A percentile compares a stretch with the other conserved stretches of the same genome.
phyloP scores from a whole-genome alignment of 2,113 vertebrate genomes.

The Genyomyrus donnyi region DNA sequence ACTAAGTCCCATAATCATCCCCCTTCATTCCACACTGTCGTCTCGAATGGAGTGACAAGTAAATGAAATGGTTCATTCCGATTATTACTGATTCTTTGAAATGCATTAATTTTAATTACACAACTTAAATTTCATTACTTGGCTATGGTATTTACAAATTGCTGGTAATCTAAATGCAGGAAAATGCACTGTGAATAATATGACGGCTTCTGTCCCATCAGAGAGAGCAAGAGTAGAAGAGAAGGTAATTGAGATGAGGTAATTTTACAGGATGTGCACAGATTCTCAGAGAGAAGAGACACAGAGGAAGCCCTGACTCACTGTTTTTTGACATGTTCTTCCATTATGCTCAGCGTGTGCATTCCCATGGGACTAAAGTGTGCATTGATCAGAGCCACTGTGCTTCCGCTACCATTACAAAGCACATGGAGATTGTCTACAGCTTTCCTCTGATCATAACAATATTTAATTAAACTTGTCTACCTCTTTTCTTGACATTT shows the following conservation, averaged over 20 bases:
- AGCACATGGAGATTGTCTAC: background rate
- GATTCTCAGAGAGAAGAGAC: conserved; percentile 1
- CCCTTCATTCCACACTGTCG: background rate
- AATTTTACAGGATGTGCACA: conserved; percentile 8
- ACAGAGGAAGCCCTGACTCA: background rate
- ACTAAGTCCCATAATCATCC: background rate
- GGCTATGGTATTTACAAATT: background rate
- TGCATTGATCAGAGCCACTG: background rate
- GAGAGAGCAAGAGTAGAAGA: background rate
- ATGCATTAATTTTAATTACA: background rate
- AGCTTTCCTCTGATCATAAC: background rate
- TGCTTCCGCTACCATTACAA: background rate
- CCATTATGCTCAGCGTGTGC: background rate
- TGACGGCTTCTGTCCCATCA: background rate
- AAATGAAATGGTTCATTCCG: background rate
- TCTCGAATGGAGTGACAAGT: background rate
- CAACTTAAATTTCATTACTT: background rate
- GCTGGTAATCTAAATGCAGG: background rate
- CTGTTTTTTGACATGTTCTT: background rate
- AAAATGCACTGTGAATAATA: background rate
- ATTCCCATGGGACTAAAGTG: background rate
- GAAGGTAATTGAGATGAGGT: conserved; percentile 10
- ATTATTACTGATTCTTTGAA: background rate
- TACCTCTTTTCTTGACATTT: background rate
- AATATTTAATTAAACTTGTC: background rate